These are phyloP conservation scores for Drosophila affinis DNA, from an alignment of 2,888 invertebrate species.

Conservation along the genomic window DNA sequence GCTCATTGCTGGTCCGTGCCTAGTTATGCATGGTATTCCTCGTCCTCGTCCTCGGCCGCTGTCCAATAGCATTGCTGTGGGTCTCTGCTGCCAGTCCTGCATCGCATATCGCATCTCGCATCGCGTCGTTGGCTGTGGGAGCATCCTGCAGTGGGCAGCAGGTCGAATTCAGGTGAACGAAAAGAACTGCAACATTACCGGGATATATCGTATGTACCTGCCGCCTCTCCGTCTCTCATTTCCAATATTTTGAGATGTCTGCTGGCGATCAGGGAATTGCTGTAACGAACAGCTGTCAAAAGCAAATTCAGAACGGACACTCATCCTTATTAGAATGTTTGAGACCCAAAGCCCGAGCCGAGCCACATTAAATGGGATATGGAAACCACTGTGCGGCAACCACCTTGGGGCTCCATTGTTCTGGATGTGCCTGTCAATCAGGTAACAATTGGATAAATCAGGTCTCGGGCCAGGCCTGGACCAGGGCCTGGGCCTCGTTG, in stretches of 20 bases:
- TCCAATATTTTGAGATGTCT: neutral
- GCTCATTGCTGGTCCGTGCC: neutral
- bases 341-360: neutral
- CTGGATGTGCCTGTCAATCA: slow-evolving; percentile 34
- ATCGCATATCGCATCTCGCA: neutral
- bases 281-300: slow-evolving; percentile 16
- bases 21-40: slow-evolving; percentile 21
- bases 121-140: neutral
- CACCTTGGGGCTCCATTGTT: slow-evolving; percentile 14
- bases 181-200: neutral
- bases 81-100: neutral
- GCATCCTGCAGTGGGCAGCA: slow-evolving; percentile 1
- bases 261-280: neutral
- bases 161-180: neutral
- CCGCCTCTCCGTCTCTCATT: neutral
- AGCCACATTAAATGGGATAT: slow-evolving; percentile 27
- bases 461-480: neutral
- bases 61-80: slow-evolving; percentile 7
- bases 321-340: neutral
- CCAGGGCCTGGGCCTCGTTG: neutral
- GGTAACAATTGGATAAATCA: slow-evolving; percentile 44
- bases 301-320: slow-evolving; percentile 7
- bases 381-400: slow-evolving; percentile 26
- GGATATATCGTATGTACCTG: neutral
- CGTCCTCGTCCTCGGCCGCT: neutral